Evolutionary conservation across 2,797 vertebrate species (phyloP).

Genomic region (Arnoldichthys spilopterus): DNA sequence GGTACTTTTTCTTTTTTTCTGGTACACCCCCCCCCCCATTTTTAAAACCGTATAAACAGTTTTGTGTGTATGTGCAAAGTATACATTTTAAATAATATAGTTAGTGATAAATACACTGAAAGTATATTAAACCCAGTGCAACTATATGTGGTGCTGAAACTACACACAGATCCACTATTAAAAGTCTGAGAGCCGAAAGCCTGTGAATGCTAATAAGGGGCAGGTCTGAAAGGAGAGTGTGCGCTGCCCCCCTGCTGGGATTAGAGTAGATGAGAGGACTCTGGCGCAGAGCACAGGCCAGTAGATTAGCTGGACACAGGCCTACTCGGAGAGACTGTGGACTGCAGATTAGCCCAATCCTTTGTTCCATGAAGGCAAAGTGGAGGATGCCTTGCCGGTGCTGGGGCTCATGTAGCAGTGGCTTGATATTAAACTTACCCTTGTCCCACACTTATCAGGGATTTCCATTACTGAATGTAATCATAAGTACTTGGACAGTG

Average conservation of each 20-base stretch:
- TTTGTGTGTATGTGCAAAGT: too few relatives aligned
- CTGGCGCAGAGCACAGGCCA: constrained; percentile 19
- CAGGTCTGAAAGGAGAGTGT: constrained; percentile 10
- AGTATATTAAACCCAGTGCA: background rate
- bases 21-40: too few relatives aligned
- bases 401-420: constrained; percentile 14
- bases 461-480: constrained; percentile 1
- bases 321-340: constrained; percentile 54
- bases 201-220: constrained; percentile 43
- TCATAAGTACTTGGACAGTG: background rate
- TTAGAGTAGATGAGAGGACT: constrained; percentile 65
- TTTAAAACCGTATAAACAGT: too few relatives aligned
- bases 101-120: too few relatives aligned
- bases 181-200: constrained; percentile 36
- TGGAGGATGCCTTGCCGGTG: constrained; percentile 18
- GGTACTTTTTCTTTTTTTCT: too few relatives aligned
- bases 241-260: constrained; percentile 54
- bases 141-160: constrained; percentile 20
- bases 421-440: constrained; percentile 11
- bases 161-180: constrained; percentile 33
- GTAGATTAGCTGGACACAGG: constrained; percentile 51
- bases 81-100: too few relatives aligned
- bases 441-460: background rate
- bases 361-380: constrained; percentile 37
- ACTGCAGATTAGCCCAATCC: constrained; percentile 61